Conservation (phyloP, 2,113 vertebrate species). For the Eleginops maclovinus region DNA sequence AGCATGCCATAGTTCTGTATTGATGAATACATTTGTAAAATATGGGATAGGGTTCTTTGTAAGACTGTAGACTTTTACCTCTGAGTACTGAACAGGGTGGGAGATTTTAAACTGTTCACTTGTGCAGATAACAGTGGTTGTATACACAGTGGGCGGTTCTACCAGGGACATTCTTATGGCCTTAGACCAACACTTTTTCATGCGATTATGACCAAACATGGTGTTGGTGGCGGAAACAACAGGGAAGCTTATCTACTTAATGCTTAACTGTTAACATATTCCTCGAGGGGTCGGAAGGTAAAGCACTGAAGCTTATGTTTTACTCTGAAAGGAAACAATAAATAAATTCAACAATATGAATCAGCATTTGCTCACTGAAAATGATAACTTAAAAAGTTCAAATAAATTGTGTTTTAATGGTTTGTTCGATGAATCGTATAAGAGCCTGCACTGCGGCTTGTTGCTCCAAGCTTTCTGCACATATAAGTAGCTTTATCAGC, state of each 20-base stretch:
- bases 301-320: background rate
- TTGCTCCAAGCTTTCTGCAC: background rate
- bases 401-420: background rate
- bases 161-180: background rate
- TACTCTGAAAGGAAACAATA: background rate
- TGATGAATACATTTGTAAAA: background rate
- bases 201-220: background rate
- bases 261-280: background rate
- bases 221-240: background rate
- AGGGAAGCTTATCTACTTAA: slow-evolving; percentile 4
- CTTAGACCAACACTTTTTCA: slow-evolving; percentile 5
- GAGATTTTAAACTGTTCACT: background rate
- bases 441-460: background rate
- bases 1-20: background rate
- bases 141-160: background rate
- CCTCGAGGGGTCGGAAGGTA: background rate
- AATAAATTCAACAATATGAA: background rate
- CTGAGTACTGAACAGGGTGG: background rate
- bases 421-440: background rate
- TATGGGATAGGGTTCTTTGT: too few species aligned
- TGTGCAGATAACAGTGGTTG: background rate
- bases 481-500: background rate
- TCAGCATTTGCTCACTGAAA: background rate
- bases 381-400: background rate
- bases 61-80: background rate